Percentiles rank a stretch among this genome's conserved stretches.
Evolutionary conservation across 1,140 invertebrate species (phyloP).

Genomic region (Aphelinus certus): DNA sequence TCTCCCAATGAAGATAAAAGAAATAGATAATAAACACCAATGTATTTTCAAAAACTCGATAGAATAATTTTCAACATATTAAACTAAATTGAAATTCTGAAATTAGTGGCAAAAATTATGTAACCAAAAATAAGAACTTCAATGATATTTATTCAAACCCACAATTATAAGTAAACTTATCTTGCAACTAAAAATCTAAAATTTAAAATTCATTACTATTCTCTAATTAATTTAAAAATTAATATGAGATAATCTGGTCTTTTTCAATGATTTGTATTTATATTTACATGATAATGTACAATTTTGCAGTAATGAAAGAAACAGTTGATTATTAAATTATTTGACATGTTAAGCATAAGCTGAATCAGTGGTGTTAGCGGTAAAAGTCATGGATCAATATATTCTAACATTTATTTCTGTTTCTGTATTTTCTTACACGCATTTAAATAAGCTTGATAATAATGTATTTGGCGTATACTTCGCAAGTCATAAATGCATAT

Average conservation of each 20-base stretch:
- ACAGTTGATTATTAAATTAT: conserved; percentile 13
- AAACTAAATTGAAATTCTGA: too few relatives aligned
- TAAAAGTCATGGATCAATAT: conserved; percentile 38
- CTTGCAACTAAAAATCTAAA: too few relatives aligned
- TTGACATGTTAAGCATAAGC: conserved; percentile 21
- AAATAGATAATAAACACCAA: too few relatives aligned
- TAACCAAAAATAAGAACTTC: too few relatives aligned
- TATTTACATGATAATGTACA: conserved; percentile 45
- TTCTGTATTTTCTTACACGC: conserved; percentile 34
- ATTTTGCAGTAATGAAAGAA: conserved; percentile 24
- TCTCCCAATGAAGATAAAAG: too few relatives aligned
- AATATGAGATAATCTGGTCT: background rate
- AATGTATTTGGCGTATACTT: conserved; percentile 36
- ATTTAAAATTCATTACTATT: too few relatives aligned
- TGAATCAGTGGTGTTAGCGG: conserved; percentile 28
- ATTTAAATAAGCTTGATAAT: conserved; percentile 39
- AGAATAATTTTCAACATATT: too few relatives aligned
- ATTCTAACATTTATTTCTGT: conserved; percentile 36
- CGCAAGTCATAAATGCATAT: conserved; percentile 35
- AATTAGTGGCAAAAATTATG: too few relatives aligned
- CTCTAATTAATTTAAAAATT: too few relatives aligned
- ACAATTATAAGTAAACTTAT: too few relatives aligned
- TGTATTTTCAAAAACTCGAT: too few relatives aligned
- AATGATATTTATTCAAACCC: too few relatives aligned
- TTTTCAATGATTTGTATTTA: conserved; percentile 35